Evolutionary conservation across 1,140 invertebrate genomes (phyloP).

Genomic region (Anastrepha obliqua): DNA sequence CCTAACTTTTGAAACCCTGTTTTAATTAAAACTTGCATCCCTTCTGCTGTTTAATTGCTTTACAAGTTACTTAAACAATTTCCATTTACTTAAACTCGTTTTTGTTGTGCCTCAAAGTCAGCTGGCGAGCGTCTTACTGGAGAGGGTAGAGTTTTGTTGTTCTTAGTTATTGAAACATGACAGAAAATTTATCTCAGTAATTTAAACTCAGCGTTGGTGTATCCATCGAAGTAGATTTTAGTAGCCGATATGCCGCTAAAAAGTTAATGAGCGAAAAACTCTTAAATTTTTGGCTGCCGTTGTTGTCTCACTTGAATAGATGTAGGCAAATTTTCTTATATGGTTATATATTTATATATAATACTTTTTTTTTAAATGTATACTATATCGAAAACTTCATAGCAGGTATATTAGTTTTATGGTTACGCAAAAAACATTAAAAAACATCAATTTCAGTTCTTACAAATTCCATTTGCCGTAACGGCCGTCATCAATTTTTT

Average conservation of each 20-base stretch:
- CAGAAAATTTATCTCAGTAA: conserved; percentile 25
- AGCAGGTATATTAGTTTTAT: no score
- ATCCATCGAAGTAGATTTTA: not conserved
- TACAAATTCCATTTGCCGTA: no score
- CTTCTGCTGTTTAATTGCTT: not conserved
- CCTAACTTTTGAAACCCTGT: not conserved
- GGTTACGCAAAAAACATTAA: no score
- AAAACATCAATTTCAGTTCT: no score
- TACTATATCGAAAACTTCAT: no score
- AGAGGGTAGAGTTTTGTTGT: not conserved
- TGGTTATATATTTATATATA: no score
- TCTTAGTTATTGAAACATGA: conserved; percentile 17
- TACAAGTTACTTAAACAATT: conserved; percentile 28
- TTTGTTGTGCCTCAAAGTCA: not conserved
- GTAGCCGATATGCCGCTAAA: not conserved
- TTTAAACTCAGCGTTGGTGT: not conserved
- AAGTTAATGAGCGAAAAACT: not conserved
- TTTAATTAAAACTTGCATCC: not conserved
- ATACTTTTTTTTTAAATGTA: no score
- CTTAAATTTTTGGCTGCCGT: not conserved
- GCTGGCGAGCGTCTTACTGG: not conserved
- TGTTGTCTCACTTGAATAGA: no score
- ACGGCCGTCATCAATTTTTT: no score
- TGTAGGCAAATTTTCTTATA: no score
- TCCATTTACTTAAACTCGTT: conserved; percentile 5